These are phyloP conservation scores for Anoncus sp. DNA, from an alignment of 2,888 invertebrate species.

Conservation along the genomic window DNA sequence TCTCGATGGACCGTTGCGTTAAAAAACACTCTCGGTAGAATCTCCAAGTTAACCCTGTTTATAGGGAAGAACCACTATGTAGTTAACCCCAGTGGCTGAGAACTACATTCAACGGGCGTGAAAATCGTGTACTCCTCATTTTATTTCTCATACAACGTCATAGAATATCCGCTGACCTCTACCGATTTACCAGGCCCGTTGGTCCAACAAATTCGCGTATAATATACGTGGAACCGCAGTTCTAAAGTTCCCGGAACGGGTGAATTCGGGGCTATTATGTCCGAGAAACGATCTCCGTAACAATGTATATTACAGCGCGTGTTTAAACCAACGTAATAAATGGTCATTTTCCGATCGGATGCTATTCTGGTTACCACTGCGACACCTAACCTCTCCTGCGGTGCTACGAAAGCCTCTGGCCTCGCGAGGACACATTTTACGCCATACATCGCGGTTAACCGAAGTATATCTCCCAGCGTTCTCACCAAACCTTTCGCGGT, in stretches of 20 bases:
- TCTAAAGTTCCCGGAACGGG: conserved; percentile 22
- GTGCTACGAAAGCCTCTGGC: conserved; percentile 24
- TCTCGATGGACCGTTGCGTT: neutral
- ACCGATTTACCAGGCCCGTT: neutral
- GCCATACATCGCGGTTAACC: conserved; percentile 50
- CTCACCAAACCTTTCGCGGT: conserved; percentile 20
- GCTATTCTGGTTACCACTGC: conserved; percentile 15
- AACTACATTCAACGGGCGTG: conserved; percentile 1
- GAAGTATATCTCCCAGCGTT: conserved; percentile 32
- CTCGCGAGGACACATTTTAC: conserved; percentile 43
- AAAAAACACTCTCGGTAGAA: neutral
- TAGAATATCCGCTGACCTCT: neutral
- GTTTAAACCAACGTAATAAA: conserved; percentile 36
- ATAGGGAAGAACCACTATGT: neutral
- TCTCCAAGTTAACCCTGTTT: neutral
- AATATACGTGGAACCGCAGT: conserved; percentile 24
- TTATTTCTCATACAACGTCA: neutral
- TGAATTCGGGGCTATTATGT: conserved; percentile 47
- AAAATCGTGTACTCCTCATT: conserved; percentile 19
- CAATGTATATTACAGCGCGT: conserved; percentile 14
- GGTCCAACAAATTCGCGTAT: neutral
- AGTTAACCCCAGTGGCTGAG: neutral
- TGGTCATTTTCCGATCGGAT: conserved; percentile 45
- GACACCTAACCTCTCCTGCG: conserved; percentile 19
- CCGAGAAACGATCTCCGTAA: conserved; percentile 29